A percentile compares a stretch with the other conserved stretches of the same genome.
Evolutionary conservation across 2,113 vertebrate genomes (phyloP).

Genomic region (Maccullochella peelii): DNA sequence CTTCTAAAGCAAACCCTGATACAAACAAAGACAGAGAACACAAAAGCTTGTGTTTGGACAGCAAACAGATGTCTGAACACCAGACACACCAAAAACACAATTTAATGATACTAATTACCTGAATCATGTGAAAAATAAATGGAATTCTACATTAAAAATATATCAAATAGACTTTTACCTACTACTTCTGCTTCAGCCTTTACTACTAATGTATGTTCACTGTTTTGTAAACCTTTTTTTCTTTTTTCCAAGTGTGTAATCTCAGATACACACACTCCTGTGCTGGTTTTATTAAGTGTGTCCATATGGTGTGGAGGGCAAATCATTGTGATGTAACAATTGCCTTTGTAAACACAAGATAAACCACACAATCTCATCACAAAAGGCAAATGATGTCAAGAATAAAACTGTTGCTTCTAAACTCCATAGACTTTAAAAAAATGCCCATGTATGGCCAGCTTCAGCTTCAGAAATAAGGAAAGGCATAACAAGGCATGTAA

Average conservation of each 20-base stretch:
- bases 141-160: no score
- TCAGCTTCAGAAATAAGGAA: slow-evolving; percentile 33
- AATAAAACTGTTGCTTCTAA: slow-evolving; percentile 12
- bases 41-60: slow-evolving; percentile 55
- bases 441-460: background rate
- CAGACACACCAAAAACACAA: no score
- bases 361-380: background rate
- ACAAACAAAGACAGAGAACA: slow-evolving; percentile 39
- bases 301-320: slow-evolving; percentile 19
- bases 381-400: background rate
- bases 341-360: slow-evolving; percentile 24
- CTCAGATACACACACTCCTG: background rate
- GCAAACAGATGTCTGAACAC: slow-evolving; percentile 44
- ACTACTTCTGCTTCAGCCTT: no score
- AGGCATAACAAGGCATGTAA: slow-evolving; percentile 46
- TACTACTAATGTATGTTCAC: no score
- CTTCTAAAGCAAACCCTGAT: slow-evolving; percentile 42
- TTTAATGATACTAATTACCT: no score
- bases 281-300: slow-evolving; percentile 30
- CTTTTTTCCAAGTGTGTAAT: background rate
- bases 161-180: no score
- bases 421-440: background rate
- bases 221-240: background rate
- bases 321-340: slow-evolving; percentile 21
- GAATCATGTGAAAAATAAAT: no score